Evolutionary conservation across 2,797 vertebrate genomes (phyloP).

Genomic region (Yasuhikotakia modesta): DNA sequence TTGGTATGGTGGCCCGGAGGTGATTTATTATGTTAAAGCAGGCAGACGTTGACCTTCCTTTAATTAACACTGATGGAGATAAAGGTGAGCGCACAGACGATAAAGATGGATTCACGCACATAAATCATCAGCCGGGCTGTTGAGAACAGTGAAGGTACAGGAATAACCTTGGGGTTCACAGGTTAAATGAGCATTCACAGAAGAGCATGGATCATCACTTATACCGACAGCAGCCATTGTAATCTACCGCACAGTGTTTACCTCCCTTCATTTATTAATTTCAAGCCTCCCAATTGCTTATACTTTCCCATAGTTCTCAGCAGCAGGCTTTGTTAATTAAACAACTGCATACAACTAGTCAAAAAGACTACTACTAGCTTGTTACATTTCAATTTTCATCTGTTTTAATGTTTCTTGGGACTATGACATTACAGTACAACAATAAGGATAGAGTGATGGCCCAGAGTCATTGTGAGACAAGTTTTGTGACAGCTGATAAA

Average conservation of each 20-base stretch:
- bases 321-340: constrained; percentile 13
- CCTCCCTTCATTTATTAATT: constrained; percentile 71
- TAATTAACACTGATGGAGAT: constrained; percentile 99
- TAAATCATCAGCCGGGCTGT: constrained; percentile 87
- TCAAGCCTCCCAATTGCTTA: constrained; percentile 40
- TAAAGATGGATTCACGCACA: constrained; percentile 87
- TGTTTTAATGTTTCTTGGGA: neutral
- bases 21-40: constrained; percentile 99
- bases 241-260: constrained; percentile 60
- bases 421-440: neutral
- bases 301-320: constrained; percentile 7
- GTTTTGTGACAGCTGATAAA: neutral
- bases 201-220: constrained; percentile 74
- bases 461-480: neutral
- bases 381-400: neutral
- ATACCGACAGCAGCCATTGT: constrained; percentile 70
- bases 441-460: neutral
- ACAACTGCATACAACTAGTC: neutral
- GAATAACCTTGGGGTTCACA: constrained; percentile 93
- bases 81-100: constrained; percentile 90
- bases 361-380: neutral
- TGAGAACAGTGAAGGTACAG: constrained; percentile 80
- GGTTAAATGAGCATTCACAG: constrained; percentile 83
- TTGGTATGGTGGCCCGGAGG: constrained; percentile 78
- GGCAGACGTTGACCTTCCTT: constrained; percentile 95